Base-by-base conservation (phyloP, 1,140 invertebrate genomes). In the Trichonephila inaurata region DNA sequence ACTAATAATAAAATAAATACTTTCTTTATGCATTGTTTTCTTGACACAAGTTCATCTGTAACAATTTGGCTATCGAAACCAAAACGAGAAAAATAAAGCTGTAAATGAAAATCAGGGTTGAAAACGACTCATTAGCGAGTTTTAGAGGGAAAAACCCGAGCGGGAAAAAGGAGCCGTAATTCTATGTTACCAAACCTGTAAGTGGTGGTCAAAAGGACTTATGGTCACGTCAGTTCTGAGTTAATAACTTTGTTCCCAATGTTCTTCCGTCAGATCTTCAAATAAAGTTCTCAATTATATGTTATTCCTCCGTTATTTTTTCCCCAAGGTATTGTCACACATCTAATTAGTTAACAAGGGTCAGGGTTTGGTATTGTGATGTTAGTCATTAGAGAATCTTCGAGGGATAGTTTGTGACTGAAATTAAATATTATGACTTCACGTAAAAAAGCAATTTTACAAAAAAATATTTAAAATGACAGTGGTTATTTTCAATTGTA, bases 221-320 rank as follows among this genome's bases (percentile, higher is more conserved):
- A 19, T 18, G 62, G 69, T 72, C 69, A 72, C 69, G 69, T 33
- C 69, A 28, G 16, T 72, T 33, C 10, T 18, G 16, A 14, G 69
- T 16, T 72, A 72, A 72, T 33, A 72, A 72, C 69, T 72, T 72
- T 72, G 69, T 72, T 72, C 69, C 69, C 69, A 72, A 72, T 72
- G 69, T 72, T 72, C 69, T 72, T 72, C 69, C 69, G 69, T 72
- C 69, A 72, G 28, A 24, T 72, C n/a, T 24, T 72, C 69, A 72
- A 66, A 66, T 66, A 66, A 66, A 72, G 3, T 10, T 72, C 69
- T 33, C 24, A 72, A 72, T 72, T 72, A 72, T 72, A 72, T 24
- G 24, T 72, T 72, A 72, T 16, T 4, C 14, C 16, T 72, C 24
- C 24, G 28, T 72, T 33, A 72, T 28, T 72, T 28, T 28, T 33